Evolutionary conservation across 2,888 invertebrate genomes (phyloP), one percentile per base, ranked within the genome.

Genomic region (Rapana venosa): DNA sequence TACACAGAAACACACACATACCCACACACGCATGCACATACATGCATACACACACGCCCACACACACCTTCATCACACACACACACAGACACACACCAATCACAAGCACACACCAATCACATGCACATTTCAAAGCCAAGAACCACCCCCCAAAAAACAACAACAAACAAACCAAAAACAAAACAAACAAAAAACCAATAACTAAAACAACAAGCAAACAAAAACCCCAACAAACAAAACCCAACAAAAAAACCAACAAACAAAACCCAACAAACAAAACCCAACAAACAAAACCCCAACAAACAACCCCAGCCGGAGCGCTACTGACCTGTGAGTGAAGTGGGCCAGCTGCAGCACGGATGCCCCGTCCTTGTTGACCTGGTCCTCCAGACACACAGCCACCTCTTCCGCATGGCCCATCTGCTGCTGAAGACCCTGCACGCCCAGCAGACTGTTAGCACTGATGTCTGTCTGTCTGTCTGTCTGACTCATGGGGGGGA

Each of bases 351-450:
- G n/a, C 83, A 93, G 91, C 22, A 93, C 90, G 32, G 90, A 88
- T 5, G 92, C 87, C 6, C 91, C 88, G 87, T 94, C 93, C 32
- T 93, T 92, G 81, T 91, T 91, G 2, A 93, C 89, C 90, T 93
- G 91, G 66, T 94, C 94, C 91, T 95, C 95, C 30, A 95, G 91
- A 89, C 92, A 89, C 56, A 94, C 87, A 0, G 95, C 94, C 87
- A 94, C 90, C 90, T 95, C 93, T 88, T 95, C 94, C 35, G 94
- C 94, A 58, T 93, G 93, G 0, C 91, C 92, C 66, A 94, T 84
- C 88, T 94, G 94, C 26, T 93, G 88, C 87, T 94, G 93, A 56
- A 94, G 90, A 85, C 89, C 93, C 95, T 94, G 91, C n/a, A 61
- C 32, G 32, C 35, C 77, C 13, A 79, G 32, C 32, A 79, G 61